Base-by-base conservation (phyloP, 1,140 invertebrate genomes). In the Papilio polyxenes region DNA sequence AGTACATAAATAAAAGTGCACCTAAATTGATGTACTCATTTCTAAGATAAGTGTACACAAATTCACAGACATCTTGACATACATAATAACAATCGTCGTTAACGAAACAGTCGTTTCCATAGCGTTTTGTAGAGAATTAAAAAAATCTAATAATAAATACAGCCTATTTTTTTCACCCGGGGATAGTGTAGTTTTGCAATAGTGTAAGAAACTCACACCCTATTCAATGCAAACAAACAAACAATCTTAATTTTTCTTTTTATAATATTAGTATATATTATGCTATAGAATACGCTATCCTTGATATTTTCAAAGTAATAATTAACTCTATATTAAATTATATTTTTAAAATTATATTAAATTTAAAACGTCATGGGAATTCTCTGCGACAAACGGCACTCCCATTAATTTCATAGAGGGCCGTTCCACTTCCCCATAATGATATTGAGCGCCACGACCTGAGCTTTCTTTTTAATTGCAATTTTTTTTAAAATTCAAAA, bases 401-500 rank as follows among this genome's bases (percentile, higher is more conserved):
- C 75, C 75, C 49, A 20, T 77, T 77, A 77, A 77, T 77, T 77
- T 77, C 20, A 77, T 77, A 49, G 75, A 77, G 44, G 75, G 75
- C 48, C 75, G 75, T 77, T 77, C 75, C 11, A 77, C 48, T 77
- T 77, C 48, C 23, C n/a, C 49, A 15, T 77, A 77, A 77, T 77
- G 75, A 77, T 53, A 77, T 77, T 53, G 75, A 77, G 48, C 40
- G n/a, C 75, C 5, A 8, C 75, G 20, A 31, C 44, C 44, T 77
- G 20, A 10, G 75, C 48, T 75, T 77, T 77, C 44, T 56, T 51
- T 31, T 77, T 77, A 77, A 77, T 51, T 77, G 37, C 20, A 23
- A 44, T 48, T 77, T 77, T 77, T 76, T 77, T 72, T 65, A 31
- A 0, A 72, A 72, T 72, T 37, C 65, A 11, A 11, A 31, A 72